Conservation (phyloP, 2,888 invertebrate genomes). For the Papilio gigon region DNA sequence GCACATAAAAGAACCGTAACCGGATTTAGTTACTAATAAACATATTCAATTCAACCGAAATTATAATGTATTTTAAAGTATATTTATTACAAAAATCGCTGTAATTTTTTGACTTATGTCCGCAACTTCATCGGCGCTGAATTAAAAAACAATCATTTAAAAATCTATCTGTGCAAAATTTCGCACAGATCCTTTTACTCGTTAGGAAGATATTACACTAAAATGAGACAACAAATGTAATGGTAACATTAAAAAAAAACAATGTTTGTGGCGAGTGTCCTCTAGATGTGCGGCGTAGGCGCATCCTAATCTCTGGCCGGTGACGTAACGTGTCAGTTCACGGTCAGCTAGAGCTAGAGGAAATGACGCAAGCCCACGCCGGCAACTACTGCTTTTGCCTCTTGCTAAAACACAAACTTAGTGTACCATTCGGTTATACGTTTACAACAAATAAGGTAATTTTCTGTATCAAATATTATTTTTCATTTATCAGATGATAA, state of each 20-base stretch:
- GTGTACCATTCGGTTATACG: background rate
- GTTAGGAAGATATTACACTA: constrained; percentile 6
- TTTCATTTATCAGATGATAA: background rate
- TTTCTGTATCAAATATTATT: background rate
- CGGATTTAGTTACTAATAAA: background rate
- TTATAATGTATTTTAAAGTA: background rate
- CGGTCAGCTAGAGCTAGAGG: constrained; percentile 76
- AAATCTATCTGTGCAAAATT: background rate
- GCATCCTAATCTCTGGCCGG: constrained; percentile 70
- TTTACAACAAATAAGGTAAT: background rate
- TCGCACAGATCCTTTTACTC: too few relatives aligned
- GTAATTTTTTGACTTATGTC: background rate
- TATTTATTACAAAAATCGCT: background rate
- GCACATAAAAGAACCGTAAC: constrained; percentile 16
- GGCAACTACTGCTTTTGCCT: constrained; percentile 61
- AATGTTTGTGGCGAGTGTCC: constrained; percentile 54
- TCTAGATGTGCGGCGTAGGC: constrained; percentile 50
- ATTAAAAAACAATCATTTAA: too few relatives aligned
- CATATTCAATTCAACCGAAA: background rate
- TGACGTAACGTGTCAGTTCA: constrained; percentile 77
- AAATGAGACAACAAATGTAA: constrained; percentile 4
- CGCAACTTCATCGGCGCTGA: too few relatives aligned
- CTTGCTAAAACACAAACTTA: constrained; percentile 60
- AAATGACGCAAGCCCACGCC: constrained; percentile 77
- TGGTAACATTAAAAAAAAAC: constrained; percentile 15